A percentile compares a stretch with the other conserved stretches of the same genome.
phyloP scores from a whole-genome alignment of 2,797 vertebrate species.

The Galaxias olidus region DNA sequence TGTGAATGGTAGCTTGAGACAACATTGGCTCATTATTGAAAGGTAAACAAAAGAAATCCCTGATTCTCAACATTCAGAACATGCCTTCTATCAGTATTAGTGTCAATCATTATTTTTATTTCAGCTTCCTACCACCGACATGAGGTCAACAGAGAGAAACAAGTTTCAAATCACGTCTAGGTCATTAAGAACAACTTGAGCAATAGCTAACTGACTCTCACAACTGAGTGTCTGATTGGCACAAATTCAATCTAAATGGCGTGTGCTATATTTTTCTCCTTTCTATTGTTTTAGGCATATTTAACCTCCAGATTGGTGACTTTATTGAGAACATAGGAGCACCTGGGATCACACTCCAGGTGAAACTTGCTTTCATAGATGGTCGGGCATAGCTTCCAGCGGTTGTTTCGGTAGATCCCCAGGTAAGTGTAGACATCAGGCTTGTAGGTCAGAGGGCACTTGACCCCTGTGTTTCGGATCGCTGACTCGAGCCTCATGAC shows the following conservation, averaged over 20 bases:
- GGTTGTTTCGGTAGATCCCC: constrained; percentile 89
- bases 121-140: too few species aligned
- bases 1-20: too few species aligned
- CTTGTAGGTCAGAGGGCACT: constrained; percentile 86
- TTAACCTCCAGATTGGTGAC: constrained; percentile 84
- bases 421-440: constrained; percentile 89
- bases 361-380: constrained; percentile 92
- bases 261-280: neutral
- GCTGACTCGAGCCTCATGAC: constrained; percentile 78
- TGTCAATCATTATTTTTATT: too few species aligned
- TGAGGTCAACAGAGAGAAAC: too few species aligned
- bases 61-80: too few species aligned
- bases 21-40: too few species aligned
- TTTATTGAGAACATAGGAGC: constrained; percentile 84
- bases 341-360: constrained; percentile 83
- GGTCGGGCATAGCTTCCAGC: constrained; percentile 90
- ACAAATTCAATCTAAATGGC: neutral
- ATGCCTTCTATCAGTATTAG: too few species aligned
- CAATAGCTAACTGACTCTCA: too few species aligned
- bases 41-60: too few species aligned
- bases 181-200: too few species aligned
- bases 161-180: too few species aligned
- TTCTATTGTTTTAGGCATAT: constrained; percentile 48
- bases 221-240: too few species aligned
- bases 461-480: constrained; percentile 84